Conservation (phyloP, 1,140 invertebrate species). For the Zaprionus ghesquierei region DNA sequence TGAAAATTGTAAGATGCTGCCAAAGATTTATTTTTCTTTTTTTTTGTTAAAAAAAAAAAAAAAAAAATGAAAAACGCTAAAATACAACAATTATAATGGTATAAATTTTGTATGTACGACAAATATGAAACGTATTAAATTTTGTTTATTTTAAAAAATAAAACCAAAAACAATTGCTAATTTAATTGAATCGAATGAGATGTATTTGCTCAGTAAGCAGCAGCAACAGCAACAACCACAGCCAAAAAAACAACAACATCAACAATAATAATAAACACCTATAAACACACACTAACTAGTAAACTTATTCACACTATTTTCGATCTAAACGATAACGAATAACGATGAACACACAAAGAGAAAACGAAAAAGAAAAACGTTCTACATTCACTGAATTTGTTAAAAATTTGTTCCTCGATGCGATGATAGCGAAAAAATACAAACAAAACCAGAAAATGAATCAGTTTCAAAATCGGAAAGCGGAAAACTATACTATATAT, state of each 20-base stretch:
- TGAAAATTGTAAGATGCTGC: conserved; percentile 63
- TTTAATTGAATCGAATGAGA: conserved; percentile 34
- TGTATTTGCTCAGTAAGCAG: conserved; percentile 48
- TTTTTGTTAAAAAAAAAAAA: conserved; percentile 51
- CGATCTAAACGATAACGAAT: conserved; percentile 28
- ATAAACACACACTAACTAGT: conserved; percentile 14
- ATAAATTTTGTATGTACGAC: conserved; percentile 38
- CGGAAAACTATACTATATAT: conserved; percentile 2
- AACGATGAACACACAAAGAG: background rate
- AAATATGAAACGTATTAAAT: conserved; percentile 45
- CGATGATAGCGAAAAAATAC: conserved; percentile 43
- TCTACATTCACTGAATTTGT: conserved; percentile 40
- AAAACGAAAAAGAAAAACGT: background rate
- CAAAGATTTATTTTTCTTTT: conserved; percentile 62
- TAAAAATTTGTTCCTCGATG: conserved; percentile 67
- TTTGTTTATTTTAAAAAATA: conserved; percentile 40
- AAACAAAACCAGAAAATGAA: background rate
- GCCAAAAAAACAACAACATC: conserved; percentile 24
- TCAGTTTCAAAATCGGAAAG: too few relatives aligned
- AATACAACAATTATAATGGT: conserved; percentile 45
- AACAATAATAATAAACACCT: conserved; percentile 13
- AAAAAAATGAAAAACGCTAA: conserved; percentile 8
- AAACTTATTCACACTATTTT: conserved; percentile 35
- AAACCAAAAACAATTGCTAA: conserved; percentile 38
- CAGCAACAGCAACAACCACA: conserved; percentile 1